Conservation (phyloP, 2,797 vertebrate species). For the Karalla daura region DNA sequence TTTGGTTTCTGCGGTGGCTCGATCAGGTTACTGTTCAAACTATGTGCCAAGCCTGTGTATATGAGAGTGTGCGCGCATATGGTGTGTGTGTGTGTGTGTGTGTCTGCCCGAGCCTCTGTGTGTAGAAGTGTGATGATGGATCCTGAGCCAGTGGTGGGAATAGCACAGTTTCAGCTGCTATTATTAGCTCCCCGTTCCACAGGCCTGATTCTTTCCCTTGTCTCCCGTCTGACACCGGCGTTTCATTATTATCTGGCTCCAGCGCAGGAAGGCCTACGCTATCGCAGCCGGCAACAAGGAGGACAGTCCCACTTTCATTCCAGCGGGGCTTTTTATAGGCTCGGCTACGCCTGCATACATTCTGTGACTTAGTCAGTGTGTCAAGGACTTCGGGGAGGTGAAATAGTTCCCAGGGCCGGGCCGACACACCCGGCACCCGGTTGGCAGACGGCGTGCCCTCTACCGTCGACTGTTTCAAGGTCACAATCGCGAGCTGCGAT, state of each 20-base stretch:
- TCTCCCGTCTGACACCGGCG: conserved; percentile 68
- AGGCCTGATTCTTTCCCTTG: conserved; percentile 61
- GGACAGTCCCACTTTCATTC: conserved; percentile 59
- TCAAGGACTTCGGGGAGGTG: conserved; percentile 61
- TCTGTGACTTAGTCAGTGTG: conserved; percentile 62
- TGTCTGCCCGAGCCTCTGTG: conserved; percentile 23
- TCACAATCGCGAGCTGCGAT: conserved; percentile 36
- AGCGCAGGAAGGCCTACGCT: conserved; percentile 48
- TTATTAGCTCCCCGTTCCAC: conserved; percentile 76
- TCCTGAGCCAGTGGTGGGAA: conserved; percentile 73
- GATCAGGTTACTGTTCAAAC: conserved; percentile 78
- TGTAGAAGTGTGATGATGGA: conserved; percentile 56
- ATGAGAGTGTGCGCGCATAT: conserved; percentile 16
- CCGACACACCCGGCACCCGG: conserved; percentile 52
- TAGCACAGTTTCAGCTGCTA: conserved; percentile 74
- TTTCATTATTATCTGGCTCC: conserved; percentile 77
- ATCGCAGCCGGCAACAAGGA: conserved; percentile 49
- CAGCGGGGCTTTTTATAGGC: conserved; percentile 72
- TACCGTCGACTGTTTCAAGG: conserved; percentile 61
- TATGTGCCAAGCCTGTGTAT: conserved; percentile 51
- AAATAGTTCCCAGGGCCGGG: conserved; percentile 54
- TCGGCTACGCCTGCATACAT: conserved; percentile 38
- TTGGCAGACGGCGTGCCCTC: conserved; percentile 54
- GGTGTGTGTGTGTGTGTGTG: conserved; percentile 18
- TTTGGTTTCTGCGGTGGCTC: conserved; percentile 73